Evolutionary conservation across 2,113 vertebrate genomes (phyloP), one percentile per base, ranked within the genome.

Genomic region (Chaetops frenatus): DNA sequence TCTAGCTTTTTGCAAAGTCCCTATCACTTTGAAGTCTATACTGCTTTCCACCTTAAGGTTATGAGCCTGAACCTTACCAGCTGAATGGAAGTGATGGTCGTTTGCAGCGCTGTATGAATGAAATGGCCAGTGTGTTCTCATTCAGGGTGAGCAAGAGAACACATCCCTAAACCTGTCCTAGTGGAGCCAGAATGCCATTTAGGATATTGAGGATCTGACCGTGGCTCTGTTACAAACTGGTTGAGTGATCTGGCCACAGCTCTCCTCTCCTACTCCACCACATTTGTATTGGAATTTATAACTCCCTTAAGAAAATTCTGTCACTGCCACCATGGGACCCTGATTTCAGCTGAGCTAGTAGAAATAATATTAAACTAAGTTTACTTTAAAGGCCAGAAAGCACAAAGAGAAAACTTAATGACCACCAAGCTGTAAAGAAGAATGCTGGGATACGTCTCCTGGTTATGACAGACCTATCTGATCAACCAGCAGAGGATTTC

Each of bases 21-120:
- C 93, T 95, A 93, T 81, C 94, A 11, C 90, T 90, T 93, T 93
- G 90, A 93, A 94, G 85, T 40, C 79, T 48, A 0, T 47, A 12
- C 29, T 27, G 10, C 54, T 65, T 90, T 88, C 70, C 74, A 73
- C 85, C 56, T 91, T 16, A n/a, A 80, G 62, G 71, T 94, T 81
- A 57, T 67, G 78, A 86, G 69, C 58, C 58, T 65, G 72, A 79
- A 64, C 42, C 40, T 69, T 10, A 33, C 7, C 44, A 29, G 25
- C 24, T 70, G 74, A 82, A n/a, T 48, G 44, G 38, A 88, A 77
- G 74, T 54, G 66, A 70, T 50, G 21, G 11, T 23, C 58, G 38
- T n/a, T 71, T 44, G 10, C 62, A 44, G 58, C 57, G 61, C 65
- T 20, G 17, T 33, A 91, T 9, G 40, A 76, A 48, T 2, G 13